These are phyloP conservation scores for Hyla sarda DNA, from an alignment of 2,113 vertebrate genomes.

Conservation along the genomic window DNA sequence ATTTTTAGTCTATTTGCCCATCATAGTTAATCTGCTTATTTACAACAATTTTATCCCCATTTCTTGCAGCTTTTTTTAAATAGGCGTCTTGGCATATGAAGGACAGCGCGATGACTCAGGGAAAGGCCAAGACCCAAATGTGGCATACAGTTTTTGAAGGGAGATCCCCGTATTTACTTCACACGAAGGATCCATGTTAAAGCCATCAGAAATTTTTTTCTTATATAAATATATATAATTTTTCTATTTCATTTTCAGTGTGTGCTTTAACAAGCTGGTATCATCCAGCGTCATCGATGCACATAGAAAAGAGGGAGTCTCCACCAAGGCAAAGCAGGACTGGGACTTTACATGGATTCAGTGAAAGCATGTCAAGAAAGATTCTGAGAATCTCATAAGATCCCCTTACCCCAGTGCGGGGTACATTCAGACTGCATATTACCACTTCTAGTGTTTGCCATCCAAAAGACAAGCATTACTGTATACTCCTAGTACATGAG, in stretches of 20 bases:
- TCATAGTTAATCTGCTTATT: neutral
- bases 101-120: constrained; percentile 70
- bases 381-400: neutral
- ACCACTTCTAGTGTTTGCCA: constrained; percentile 18
- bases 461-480: neutral
- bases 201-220: constrained; percentile 67
- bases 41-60: constrained; percentile 27
- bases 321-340: neutral
- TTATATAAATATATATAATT: constrained; percentile 49
- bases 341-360: constrained; percentile 12
- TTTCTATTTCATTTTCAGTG: constrained; percentile 50
- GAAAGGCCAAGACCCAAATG: constrained; percentile 69
- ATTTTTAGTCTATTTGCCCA: too few species aligned
- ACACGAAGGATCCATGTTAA: constrained; percentile 63
- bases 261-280: constrained; percentile 60
- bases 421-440: constrained; percentile 4
- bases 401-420: neutral
- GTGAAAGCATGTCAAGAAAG: neutral
- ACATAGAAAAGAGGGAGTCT: constrained; percentile 14
- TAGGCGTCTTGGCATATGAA: constrained; percentile 60
- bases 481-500: neutral
- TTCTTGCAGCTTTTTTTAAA: constrained; percentile 62
- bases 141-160: constrained; percentile 60
- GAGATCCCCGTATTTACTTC: constrained; percentile 59
- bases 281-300: constrained; percentile 57